phyloP scores from a whole-genome alignment of 2,113 vertebrate genomes.

The Myrmecophaga tridactyla region DNA sequence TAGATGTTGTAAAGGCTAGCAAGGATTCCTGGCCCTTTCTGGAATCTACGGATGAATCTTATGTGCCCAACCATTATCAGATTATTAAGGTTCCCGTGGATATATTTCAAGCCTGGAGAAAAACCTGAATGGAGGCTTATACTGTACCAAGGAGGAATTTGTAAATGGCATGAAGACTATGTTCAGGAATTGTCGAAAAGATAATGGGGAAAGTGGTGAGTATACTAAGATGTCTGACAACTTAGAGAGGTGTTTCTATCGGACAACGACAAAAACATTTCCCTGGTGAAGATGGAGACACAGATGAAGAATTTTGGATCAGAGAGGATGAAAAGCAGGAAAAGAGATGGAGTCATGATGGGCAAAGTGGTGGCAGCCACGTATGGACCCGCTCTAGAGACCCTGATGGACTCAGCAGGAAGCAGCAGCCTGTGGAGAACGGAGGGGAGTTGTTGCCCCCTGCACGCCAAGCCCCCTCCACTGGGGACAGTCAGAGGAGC shows the following conservation, averaged over 20 bases:
- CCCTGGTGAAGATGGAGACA: constrained; percentile 95
- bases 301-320: constrained; percentile 96
- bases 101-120: constrained; percentile 96
- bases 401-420: constrained; percentile 82
- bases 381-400: constrained; percentile 87
- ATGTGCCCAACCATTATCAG: constrained; percentile 96
- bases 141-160: constrained; percentile 96
- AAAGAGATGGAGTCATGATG: constrained; percentile 86
- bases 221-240: constrained; percentile 98
- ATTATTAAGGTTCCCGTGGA: constrained; percentile 99
- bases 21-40: constrained; percentile 99
- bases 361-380: constrained; percentile 78
- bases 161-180: constrained; percentile 96
- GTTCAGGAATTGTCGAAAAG: constrained; percentile 97
- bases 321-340: constrained; percentile 91
- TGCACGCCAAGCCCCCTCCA: constrained; percentile 77
- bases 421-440: constrained; percentile 86
- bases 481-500: constrained; percentile 68
- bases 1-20: constrained; percentile 95
- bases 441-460: constrained; percentile 81
- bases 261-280: constrained; percentile 96
- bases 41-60: constrained; percentile 97
- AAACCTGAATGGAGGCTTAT: constrained; percentile 94
- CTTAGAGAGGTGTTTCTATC: constrained; percentile 94
- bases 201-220: constrained; percentile 97